Evolutionary conservation across 2,888 invertebrate genomes (phyloP).

Genomic region (Ophioninae sp.): DNA sequence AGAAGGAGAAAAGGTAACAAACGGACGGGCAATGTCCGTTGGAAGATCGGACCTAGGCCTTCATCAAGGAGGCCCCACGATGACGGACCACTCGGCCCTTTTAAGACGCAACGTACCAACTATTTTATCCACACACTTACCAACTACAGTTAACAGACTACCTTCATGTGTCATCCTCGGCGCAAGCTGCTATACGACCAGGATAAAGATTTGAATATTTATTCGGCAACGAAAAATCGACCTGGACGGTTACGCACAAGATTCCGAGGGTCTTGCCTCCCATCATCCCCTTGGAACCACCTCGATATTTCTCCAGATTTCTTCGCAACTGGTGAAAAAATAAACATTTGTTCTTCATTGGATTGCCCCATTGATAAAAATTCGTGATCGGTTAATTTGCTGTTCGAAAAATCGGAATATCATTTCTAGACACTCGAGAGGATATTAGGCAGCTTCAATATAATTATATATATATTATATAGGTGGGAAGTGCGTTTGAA

Average conservation of each 20-base stretch:
- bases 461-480: no score
- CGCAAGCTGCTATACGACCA: conserved; percentile 63
- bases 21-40: conserved; percentile 59
- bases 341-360: neutral
- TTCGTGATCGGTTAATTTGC: no score
- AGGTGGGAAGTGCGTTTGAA: no score
- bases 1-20: conserved; percentile 41
- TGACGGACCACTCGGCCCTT: conserved; percentile 20
- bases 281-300: conserved; percentile 41
- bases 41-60: conserved; percentile 53
- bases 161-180: conserved; percentile 1
- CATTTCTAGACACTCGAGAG: no score
- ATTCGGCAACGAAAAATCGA: conserved; percentile 68
- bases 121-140: conserved; percentile 7
- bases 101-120: conserved; percentile 14
- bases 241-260: conserved; percentile 65
- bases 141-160: conserved; percentile 8
- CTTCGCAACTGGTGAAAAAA: neutral
- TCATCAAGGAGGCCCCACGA: conserved; percentile 26
- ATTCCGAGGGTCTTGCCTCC: conserved; percentile 62
- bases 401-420: no score
- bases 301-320: conserved; percentile 58
- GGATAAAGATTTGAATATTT: conserved; percentile 79
- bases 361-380: neutral
- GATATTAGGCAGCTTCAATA: no score